Evolutionary conservation across 2,888 invertebrate species (phyloP).

Genomic region (Hylaea fasciaria): DNA sequence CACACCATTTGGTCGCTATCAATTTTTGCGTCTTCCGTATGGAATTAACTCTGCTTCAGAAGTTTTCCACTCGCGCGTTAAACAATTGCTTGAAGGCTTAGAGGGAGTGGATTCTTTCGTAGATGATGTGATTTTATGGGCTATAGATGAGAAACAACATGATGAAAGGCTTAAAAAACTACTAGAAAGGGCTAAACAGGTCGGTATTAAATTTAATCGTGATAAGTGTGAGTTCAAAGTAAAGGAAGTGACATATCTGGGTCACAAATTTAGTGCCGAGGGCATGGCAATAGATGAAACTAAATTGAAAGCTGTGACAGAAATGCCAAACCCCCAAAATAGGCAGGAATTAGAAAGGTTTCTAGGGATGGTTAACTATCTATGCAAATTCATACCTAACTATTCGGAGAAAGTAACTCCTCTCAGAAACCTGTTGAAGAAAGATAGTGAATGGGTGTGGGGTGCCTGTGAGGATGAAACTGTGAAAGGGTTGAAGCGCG

Average conservation of each 20-base stretch:
- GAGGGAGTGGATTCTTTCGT: conserved; percentile 29
- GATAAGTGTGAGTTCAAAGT: conserved; percentile 33
- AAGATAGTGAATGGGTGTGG: conserved; percentile 40
- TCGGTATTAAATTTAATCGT: conserved; percentile 33
- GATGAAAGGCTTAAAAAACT: conserved; percentile 4
- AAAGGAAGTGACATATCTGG: conserved; percentile 35
- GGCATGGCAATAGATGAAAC: conserved; percentile 33
- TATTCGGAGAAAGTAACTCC: conserved; percentile 33
- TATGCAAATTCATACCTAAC: conserved; percentile 44
- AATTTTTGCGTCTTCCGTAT: too few relatives aligned
- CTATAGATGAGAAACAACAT: background rate
- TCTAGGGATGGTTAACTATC: conserved; percentile 42
- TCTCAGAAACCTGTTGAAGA: conserved; percentile 34
- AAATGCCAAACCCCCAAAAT: conserved; percentile 37
- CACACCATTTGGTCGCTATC: conserved; percentile 7
- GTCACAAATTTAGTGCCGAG: background rate
- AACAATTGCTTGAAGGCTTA: conserved; percentile 28
- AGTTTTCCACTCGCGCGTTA: conserved; percentile 24
- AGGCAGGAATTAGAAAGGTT: conserved; percentile 39
- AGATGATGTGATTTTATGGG: conserved; percentile 4
- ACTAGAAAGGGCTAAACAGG: conserved; percentile 16
- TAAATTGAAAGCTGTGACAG: conserved; percentile 36
- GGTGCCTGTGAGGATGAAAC: conserved; percentile 6
- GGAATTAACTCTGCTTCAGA: conserved; percentile 1
- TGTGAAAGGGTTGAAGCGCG: conserved; percentile 25